Evolutionary conservation across 2,888 invertebrate species (phyloP).

Genomic region (Conus canariensis): DNA sequence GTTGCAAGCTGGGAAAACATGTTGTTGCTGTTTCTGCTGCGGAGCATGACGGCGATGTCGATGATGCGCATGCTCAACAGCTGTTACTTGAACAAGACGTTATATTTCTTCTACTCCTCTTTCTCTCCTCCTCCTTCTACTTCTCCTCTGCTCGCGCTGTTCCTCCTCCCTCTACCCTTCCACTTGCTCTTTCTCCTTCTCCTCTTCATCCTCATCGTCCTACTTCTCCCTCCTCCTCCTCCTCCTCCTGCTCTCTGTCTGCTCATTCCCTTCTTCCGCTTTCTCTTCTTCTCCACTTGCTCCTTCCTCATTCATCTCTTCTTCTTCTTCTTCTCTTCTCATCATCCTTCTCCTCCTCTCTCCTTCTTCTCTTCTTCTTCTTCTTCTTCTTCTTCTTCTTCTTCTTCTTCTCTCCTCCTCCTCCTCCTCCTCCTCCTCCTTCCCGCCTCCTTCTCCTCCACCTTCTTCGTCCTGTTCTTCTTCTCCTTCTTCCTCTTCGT

Average conservation of each 20-base stretch:
- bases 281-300: not conserved
- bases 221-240: not conserved
- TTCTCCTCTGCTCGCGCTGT: not conserved
- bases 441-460: not conserved
- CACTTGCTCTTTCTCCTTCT: not conserved
- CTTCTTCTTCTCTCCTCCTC: not conserved
- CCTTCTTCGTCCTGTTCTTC: not conserved
- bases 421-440: not conserved
- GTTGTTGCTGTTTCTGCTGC: too few relatives aligned
- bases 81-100: too few relatives aligned
- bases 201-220: slow-evolving; percentile 8
- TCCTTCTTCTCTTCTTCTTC: not conserved
- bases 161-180: not conserved
- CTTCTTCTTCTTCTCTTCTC: not conserved
- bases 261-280: not conserved
- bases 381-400: too few relatives aligned
- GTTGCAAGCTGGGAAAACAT: too few relatives aligned
- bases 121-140: not conserved
- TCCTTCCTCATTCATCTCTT: not conserved
- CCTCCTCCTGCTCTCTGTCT: not conserved
- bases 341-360: too few relatives aligned
- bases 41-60: too few relatives aligned
- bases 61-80: too few relatives aligned
- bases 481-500: not conserved
- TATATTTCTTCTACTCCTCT: not conserved